Conservation (phyloP, 2,888 invertebrate genomes). For the Acanthacorydalis orientalis region DNA sequence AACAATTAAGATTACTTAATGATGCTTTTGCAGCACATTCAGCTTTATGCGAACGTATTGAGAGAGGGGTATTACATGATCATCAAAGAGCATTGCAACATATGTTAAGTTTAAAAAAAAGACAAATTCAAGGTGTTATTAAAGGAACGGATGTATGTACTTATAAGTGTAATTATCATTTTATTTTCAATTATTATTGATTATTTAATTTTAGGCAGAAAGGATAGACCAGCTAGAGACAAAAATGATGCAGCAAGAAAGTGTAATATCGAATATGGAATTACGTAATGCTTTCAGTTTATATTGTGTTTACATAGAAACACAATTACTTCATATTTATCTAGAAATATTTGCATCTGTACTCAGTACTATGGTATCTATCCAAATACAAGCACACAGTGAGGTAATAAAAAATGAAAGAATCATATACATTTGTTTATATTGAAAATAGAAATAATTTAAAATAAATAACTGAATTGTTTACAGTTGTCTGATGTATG, state of each 20-base stretch:
- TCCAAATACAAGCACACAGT: constrained; percentile 33
- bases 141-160: constrained; percentile 37
- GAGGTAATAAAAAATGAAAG: constrained; percentile 25
- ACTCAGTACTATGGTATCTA: constrained; percentile 34
- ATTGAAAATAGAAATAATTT: constrained; percentile 7
- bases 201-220: constrained; percentile 28
- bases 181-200: not conserved
- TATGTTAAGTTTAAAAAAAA: constrained; percentile 40
- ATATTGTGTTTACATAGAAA: constrained; percentile 44
- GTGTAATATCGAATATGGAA: constrained; percentile 41
- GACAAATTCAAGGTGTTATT: constrained; percentile 44
- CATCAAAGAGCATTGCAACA: constrained; percentile 42
- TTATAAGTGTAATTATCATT: not conserved
- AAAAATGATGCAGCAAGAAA: constrained; percentile 43
- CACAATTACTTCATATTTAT: constrained; percentile 40
- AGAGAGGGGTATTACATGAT: constrained; percentile 40
- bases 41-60: constrained; percentile 41
- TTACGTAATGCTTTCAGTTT: constrained; percentile 41
- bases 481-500: constrained; percentile 36
- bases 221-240: constrained; percentile 41
- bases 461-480: not conserved
- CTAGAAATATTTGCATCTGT: constrained; percentile 40
- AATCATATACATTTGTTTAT: not conserved
- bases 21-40: constrained; percentile 36
- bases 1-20: constrained; percentile 32